Percentiles rank a stretch among this genome's conserved stretches.
Conservation (phyloP, 2,797 vertebrate genomes). For the Leptatherina wallacei region DNA sequence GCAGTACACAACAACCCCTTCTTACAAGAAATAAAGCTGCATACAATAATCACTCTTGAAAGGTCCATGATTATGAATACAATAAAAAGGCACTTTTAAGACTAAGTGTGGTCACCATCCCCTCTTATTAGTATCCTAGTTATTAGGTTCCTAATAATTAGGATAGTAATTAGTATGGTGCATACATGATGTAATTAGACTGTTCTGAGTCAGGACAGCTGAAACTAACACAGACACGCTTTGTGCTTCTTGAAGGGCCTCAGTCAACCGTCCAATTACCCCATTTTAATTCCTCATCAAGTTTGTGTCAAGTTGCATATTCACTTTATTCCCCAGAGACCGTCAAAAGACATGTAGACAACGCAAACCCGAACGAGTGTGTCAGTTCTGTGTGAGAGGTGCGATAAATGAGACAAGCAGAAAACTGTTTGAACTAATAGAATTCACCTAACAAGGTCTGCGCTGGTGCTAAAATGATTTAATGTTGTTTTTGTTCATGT, state of each 20-base stretch:
- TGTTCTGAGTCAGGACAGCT: conserved; percentile 62
- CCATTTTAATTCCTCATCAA: conserved; percentile 44
- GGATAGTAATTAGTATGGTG: conserved; percentile 70
- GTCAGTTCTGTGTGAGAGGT: conserved; percentile 15
- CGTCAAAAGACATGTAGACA: conserved; percentile 13
- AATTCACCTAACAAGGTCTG: background rate
- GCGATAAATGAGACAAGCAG: conserved; percentile 15
- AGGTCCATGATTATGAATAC: background rate
- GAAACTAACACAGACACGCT: conserved; percentile 61
- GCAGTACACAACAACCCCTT: background rate
- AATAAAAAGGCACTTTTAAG: conserved; percentile 7
- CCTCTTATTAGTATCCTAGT: conserved; percentile 10
- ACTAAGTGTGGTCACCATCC: conserved; percentile 19
- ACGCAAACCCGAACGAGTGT: conserved; percentile 8
- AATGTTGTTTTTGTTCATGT: background rate
- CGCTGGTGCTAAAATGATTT: background rate
- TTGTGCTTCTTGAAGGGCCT: conserved; percentile 60
- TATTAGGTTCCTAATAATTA: conserved; percentile 51
- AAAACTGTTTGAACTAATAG: background rate
- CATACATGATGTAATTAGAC: conserved; percentile 77
- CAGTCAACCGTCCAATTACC: conserved; percentile 72
- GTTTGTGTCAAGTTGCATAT: conserved; percentile 25
- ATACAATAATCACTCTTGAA: conserved; percentile 13
- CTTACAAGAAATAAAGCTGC: background rate
- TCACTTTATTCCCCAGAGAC: conserved; percentile 37